Percentiles rank a stretch among this genome's conserved stretches.
Conservation (phyloP, 2,888 invertebrate genomes). For the Drosophila merina region DNA sequence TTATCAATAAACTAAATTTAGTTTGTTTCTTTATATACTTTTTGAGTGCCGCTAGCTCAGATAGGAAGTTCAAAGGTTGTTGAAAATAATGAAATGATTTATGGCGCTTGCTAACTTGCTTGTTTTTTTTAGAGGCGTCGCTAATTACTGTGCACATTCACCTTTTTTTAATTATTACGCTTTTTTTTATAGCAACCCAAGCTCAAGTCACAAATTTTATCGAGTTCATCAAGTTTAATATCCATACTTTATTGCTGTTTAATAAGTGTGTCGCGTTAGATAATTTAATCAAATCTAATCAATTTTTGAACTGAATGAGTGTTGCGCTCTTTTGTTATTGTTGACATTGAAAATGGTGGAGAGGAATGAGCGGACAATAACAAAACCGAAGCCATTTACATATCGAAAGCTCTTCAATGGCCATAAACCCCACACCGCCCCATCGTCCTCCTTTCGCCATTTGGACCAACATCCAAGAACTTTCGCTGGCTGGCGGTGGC, state of each 20-base stretch:
- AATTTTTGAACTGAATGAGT: conserved; percentile 19
- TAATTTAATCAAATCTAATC: conserved; percentile 16
- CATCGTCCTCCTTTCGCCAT: conserved; percentile 7
- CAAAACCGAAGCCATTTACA: conserved; percentile 58
- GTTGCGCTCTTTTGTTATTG: conserved; percentile 33
- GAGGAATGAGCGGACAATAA: conserved; percentile 48
- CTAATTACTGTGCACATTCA: neutral
- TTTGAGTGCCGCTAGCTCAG: neutral
- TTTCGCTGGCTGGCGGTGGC: conserved; percentile 62
- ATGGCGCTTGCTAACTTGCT: neutral
- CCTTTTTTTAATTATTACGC: neutral
- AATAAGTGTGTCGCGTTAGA: neutral
- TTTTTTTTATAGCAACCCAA: neutral
- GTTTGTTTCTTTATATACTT: neutral
- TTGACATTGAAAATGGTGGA: conserved; percentile 55
- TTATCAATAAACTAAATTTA: conserved; percentile 10
- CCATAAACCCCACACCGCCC: neutral
- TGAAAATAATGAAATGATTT: neutral
- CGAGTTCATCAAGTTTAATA: neutral
- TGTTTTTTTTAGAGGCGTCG: conserved; percentile 3
- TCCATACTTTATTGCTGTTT: neutral
- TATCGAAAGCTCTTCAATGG: conserved; percentile 64
- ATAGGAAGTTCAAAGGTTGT: neutral
- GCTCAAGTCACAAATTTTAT: neutral
- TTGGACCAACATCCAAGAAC: conserved; percentile 60